Conservation (phyloP, 2,113 vertebrate species). For the Amblyornis subalaris region DNA sequence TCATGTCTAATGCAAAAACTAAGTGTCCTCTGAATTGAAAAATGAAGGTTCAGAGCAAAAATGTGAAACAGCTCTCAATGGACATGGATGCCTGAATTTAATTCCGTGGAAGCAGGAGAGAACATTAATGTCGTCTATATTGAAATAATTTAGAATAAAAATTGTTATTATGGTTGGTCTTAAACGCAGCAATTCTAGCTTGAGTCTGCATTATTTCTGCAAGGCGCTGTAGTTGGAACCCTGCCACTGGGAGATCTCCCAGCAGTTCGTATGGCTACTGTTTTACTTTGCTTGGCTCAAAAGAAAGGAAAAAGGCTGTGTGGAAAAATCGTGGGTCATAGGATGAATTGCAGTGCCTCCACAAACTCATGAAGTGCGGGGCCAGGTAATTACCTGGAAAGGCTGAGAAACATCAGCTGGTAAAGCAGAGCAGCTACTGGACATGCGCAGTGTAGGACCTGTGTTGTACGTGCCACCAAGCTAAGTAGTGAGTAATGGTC, state of each 20-base stretch:
- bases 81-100: not conserved
- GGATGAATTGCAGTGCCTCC: not conserved
- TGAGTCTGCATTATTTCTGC: not conserved
- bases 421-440: not conserved
- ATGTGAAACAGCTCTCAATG: not conserved
- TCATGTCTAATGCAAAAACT: not conserved
- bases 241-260: not conserved
- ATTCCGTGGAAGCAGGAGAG: not conserved
- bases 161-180: not conserved
- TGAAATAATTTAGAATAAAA: not conserved
- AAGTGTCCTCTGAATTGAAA: not conserved
- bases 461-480: fast-evolving
- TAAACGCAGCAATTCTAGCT: not conserved
- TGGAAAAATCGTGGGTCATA: not conserved
- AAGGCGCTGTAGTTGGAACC: not conserved
- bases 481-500: fast-evolving
- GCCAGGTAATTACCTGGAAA: not conserved
- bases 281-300: slow-evolving; percentile 39
- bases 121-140: not conserved
- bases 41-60: not conserved
- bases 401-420: not conserved
- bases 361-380: not conserved
- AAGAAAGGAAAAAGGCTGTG: not conserved
- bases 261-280: not conserved
- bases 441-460: not conserved